Evolutionary conservation across 2,113 vertebrate genomes (phyloP).

Genomic region (Pantherophis guttatus): DNA sequence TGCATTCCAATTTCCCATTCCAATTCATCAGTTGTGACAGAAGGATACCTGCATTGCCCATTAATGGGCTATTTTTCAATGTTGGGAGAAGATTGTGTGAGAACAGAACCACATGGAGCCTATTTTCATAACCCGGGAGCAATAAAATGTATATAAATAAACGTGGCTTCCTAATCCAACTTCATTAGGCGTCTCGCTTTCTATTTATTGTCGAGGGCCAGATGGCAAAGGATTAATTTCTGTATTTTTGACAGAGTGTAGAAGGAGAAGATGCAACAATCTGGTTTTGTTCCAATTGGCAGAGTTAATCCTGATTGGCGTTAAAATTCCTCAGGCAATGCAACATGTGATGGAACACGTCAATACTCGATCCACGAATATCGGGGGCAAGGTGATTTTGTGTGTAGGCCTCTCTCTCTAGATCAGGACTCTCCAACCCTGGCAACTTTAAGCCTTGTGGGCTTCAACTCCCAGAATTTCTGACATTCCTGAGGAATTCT

Average conservation of each 20-base stretch:
- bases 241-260: conserved; percentile 29
- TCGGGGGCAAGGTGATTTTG: neutral
- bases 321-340: conserved; percentile 62
- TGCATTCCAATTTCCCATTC: conserved; percentile 15
- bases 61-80: conserved; percentile 16
- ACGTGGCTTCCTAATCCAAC: conserved; percentile 51
- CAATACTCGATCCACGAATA: neutral
- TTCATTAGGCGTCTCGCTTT: conserved; percentile 31
- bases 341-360: conserved; percentile 30
- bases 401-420: neutral
- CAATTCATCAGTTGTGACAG: conserved; percentile 27
- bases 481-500: too few species aligned
- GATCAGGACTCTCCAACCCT: neutral
- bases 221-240: conserved; percentile 51
- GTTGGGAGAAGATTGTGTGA: neutral
- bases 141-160: conserved; percentile 54
- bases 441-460: neutral
- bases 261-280: conserved; percentile 49
- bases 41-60: conserved; percentile 20
- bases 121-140: conserved; percentile 23
- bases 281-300: conserved; percentile 55
- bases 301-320: conserved; percentile 50
- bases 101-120: conserved; percentile 9
- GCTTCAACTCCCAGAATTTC: neutral
- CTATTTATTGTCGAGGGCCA: conserved; percentile 36